Conservation (phyloP, 2,113 vertebrate genomes). For the Patagioenas fasciata region DNA sequence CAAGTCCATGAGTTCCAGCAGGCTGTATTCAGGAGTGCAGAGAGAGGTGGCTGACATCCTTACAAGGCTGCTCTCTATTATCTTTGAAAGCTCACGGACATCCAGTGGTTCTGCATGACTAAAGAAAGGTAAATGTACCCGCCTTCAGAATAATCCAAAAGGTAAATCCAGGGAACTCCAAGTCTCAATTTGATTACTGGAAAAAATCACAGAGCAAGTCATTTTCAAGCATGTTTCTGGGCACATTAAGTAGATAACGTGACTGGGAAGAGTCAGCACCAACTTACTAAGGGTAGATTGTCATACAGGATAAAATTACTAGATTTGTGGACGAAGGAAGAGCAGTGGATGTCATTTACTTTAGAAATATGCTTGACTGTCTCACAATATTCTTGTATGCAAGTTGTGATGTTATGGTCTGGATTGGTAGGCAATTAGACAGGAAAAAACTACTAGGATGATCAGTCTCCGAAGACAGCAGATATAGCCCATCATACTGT, state of each 20-base stretch:
- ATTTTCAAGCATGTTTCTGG: not conserved
- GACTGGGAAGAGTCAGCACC: not conserved
- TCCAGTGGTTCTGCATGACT: not conserved
- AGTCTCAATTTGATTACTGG: not conserved
- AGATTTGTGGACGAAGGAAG: not conserved
- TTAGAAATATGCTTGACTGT: not conserved
- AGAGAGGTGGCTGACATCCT: not conserved
- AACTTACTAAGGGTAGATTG: accelerated
- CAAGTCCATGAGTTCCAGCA: not conserved
- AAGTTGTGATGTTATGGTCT: not conserved
- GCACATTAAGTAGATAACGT: not conserved
- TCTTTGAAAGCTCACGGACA: not conserved
- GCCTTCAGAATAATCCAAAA: not conserved
- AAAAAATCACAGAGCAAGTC: not conserved
- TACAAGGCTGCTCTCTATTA: not conserved
- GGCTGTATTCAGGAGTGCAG: not conserved
- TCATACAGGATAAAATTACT: not conserved
- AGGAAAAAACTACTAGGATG: not conserved
- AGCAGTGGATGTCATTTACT: not conserved
- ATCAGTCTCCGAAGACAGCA: not conserved
- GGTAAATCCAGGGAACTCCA: not conserved
- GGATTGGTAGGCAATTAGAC: not conserved
- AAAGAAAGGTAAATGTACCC: not conserved
- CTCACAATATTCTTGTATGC: not conserved
- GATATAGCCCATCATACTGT: not conserved